Percentiles rank a stretch among this genome's conserved stretches.
phyloP scores from a whole-genome alignment of 2,888 invertebrate species.

The Drosophila atripex region DNA sequence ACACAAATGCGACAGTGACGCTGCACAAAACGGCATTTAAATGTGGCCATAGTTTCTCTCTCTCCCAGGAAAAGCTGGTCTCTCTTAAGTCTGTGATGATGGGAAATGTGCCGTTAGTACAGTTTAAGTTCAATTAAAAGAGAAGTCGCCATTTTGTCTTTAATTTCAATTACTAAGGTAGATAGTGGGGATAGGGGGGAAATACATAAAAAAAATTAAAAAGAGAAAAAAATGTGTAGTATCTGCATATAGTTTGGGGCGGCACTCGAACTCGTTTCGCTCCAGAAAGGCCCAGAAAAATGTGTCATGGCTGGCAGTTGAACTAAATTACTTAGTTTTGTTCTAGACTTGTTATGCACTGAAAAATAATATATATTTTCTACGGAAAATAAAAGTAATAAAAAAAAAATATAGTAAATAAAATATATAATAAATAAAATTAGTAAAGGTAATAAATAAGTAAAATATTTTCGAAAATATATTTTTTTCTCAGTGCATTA shows the following conservation, averaged over 20 bases:
- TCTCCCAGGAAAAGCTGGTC: constrained; percentile 44
- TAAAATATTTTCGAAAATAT: not conserved
- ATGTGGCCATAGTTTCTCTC: constrained; percentile 39
- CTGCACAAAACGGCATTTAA: constrained; percentile 61
- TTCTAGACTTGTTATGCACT: constrained; percentile 25
- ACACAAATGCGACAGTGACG: constrained; percentile 64
- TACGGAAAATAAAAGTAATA: no score
- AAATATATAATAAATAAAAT: not conserved
- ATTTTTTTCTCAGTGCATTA: not conserved
- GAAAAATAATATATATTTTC: not conserved
- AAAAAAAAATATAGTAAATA: not conserved
- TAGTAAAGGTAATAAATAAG: not conserved
- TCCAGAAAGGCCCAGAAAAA: constrained; percentile 66
- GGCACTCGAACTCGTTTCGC: constrained; percentile 52
- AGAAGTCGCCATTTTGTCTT: constrained; percentile 41
- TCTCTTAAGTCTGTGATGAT: constrained; percentile 34
- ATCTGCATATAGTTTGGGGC: not conserved
- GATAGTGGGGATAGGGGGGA: not conserved
- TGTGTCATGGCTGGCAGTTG: constrained; percentile 72
- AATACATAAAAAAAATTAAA: not conserved
- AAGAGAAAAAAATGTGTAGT: not conserved
- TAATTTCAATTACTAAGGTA: constrained; percentile 50
- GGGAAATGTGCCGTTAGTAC: constrained; percentile 68
- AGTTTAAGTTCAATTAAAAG: constrained; percentile 75
- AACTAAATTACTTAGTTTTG: constrained; percentile 62